phyloP scores from a whole-genome alignment of 2,113 vertebrate genomes.

The Calypte anna region DNA sequence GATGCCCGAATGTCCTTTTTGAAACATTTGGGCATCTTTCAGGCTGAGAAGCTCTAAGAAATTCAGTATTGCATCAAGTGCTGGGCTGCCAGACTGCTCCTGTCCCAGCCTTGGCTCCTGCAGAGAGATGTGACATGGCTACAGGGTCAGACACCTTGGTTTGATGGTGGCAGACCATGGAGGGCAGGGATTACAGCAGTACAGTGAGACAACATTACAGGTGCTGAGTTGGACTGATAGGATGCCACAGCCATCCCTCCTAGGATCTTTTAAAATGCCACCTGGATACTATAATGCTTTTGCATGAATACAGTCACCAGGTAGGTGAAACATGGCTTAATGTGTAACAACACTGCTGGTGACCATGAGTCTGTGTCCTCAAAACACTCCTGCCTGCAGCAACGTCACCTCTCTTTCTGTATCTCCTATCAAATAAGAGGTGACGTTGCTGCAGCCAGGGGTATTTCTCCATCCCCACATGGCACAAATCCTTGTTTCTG shows the following conservation, averaged over 20 bases:
- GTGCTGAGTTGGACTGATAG: neutral
- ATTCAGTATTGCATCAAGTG: neutral
- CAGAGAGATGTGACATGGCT: neutral
- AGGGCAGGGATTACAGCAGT: neutral
- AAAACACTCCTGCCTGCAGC: neutral
- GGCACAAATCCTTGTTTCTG: neutral
- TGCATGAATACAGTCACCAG: neutral
- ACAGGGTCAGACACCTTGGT: neutral
- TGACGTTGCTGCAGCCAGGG: neutral
- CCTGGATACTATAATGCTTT: neutral
- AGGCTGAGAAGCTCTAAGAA: neutral
- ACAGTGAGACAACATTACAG: neutral
- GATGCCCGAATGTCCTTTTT: too few species aligned
- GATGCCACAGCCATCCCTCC: neutral
- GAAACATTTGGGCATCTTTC: neutral
- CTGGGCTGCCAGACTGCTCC: neutral
- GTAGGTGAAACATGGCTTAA: neutral
- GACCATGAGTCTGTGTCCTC: neutral
- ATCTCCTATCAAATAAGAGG: neutral
- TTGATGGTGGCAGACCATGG: neutral
- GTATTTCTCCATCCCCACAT: neutral
- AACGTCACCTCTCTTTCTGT: neutral
- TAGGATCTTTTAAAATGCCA: fast-evolving
- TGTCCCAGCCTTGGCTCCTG: neutral
- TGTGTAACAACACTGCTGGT: neutral